phyloP scores from a whole-genome alignment of 1,140 invertebrate genomes.

The Chironomus striatipennis region DNA sequence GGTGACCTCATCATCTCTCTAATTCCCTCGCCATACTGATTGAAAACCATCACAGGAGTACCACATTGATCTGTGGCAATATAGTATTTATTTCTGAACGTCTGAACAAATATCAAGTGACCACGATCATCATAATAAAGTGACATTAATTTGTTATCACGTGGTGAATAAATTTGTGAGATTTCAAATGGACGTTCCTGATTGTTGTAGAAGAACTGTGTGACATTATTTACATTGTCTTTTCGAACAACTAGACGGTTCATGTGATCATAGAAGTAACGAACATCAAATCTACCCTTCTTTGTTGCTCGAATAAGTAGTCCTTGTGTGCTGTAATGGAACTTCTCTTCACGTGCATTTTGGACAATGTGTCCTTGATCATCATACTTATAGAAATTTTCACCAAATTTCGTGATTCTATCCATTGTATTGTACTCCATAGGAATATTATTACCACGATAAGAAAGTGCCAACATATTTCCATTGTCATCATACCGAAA shows the following conservation, averaged over 20 bases:
- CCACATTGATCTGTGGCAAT: conserved; percentile 92
- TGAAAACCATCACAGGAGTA: conserved; percentile 90
- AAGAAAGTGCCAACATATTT: conserved; percentile 82
- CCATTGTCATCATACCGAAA: conserved; percentile 92
- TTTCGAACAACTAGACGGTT: conserved; percentile 77
- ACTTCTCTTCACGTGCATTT: conserved; percentile 84
- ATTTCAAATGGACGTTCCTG: conserved; percentile 72
- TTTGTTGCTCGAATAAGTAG: conserved; percentile 74
- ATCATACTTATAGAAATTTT: conserved; percentile 84
- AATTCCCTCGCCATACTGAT: conserved; percentile 86
- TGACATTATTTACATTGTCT: conserved; percentile 88
- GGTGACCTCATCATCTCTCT: conserved; percentile 91
- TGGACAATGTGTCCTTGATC: conserved; percentile 80
- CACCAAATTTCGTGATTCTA: conserved; percentile 81
- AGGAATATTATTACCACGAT: conserved; percentile 78
- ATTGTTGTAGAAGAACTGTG: conserved; percentile 94
- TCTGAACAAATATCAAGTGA: conserved; percentile 82
- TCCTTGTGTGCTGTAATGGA: conserved; percentile 89
- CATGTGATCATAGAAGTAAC: conserved; percentile 90
- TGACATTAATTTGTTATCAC: conserved; percentile 82
- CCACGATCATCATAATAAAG: conserved; percentile 86
- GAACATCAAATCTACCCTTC: conserved; percentile 78
- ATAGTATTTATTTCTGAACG: conserved; percentile 87
- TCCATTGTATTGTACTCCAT: conserved; percentile 88
- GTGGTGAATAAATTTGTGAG: conserved; percentile 86